Conservation (phyloP, 2,797 vertebrate species). For the Chaenodraco wilsoni region DNA sequence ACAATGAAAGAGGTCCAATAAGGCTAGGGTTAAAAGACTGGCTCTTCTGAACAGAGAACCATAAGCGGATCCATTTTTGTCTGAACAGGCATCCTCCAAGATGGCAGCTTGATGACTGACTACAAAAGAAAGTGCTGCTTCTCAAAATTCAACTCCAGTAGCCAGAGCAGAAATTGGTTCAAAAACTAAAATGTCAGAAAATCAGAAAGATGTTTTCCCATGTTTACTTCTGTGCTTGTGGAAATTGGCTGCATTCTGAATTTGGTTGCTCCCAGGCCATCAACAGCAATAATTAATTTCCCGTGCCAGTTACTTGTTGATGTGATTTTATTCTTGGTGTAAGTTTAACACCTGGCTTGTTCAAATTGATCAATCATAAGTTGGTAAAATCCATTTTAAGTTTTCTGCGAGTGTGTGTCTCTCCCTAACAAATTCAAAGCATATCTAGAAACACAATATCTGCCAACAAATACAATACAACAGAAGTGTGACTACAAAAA, state of each 20-base stretch:
- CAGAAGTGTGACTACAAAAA: background rate
- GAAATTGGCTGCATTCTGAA: conserved; percentile 26
- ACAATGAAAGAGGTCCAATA: conserved; percentile 7
- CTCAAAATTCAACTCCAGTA: conserved; percentile 11
- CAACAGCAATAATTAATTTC: conserved; percentile 23
- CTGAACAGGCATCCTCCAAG: conserved; percentile 12
- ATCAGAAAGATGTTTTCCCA: background rate
- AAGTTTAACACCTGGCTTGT: background rate
- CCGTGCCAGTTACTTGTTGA: conserved; percentile 10
- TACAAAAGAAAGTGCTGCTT: background rate
- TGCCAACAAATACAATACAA: background rate
- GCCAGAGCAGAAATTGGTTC: background rate
- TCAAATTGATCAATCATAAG: conserved; percentile 6
- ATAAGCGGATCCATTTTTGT: conserved; percentile 27
- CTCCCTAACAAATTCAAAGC: background rate
- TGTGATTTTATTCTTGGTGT: conserved; percentile 24
- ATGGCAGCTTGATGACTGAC: conserved; percentile 17
- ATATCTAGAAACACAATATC: background rate
- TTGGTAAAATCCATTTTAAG: conserved; percentile 12
- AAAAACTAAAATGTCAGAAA: conserved; percentile 44
- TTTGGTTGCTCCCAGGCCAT: conserved; percentile 4
- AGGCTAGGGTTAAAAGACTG: conserved; percentile 26
- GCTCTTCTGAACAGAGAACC: conserved; percentile 25
- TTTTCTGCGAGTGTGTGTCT: background rate
- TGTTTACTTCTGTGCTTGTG: conserved; percentile 45